phyloP scores from a whole-genome alignment of 2,113 vertebrate genomes.

The Ptilorrhoa leucosticta region DNA sequence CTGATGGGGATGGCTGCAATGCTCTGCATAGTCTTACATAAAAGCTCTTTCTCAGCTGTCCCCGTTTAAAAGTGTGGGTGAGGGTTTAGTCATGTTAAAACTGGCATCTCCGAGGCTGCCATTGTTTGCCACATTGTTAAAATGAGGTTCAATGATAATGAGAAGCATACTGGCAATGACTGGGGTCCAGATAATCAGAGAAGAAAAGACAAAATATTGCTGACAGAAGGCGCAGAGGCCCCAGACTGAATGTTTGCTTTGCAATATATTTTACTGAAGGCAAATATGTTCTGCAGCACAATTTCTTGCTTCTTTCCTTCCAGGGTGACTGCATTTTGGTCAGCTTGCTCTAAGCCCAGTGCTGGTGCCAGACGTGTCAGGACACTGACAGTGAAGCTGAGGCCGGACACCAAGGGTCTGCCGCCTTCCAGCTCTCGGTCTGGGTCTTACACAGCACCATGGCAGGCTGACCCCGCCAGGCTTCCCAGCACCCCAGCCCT shows the following conservation, averaged over 20 bases:
- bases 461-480: background rate
- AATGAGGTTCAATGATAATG: background rate
- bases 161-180: background rate
- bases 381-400: background rate
- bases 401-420: rapidly evolving
- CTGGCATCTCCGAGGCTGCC: background rate
- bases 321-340: background rate
- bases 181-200: background rate
- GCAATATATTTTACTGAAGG: background rate
- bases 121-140: background rate
- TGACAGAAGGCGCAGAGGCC: background rate
- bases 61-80: slow-evolving; percentile 17
- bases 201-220: background rate
- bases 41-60: background rate
- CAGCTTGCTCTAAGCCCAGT: background rate
- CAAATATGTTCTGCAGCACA: background rate
- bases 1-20: background rate
- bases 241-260: background rate
- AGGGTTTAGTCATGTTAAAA: background rate
- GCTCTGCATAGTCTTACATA: slow-evolving; percentile 3
- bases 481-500: background rate
- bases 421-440: background rate
- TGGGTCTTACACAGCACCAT: background rate
- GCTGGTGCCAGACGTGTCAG: background rate
- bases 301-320: background rate